Percentiles rank a stretch among this genome's conserved stretches.
phyloP scores from a whole-genome alignment of 2,113 vertebrate species.

The Pachycephala philippinensis region DNA sequence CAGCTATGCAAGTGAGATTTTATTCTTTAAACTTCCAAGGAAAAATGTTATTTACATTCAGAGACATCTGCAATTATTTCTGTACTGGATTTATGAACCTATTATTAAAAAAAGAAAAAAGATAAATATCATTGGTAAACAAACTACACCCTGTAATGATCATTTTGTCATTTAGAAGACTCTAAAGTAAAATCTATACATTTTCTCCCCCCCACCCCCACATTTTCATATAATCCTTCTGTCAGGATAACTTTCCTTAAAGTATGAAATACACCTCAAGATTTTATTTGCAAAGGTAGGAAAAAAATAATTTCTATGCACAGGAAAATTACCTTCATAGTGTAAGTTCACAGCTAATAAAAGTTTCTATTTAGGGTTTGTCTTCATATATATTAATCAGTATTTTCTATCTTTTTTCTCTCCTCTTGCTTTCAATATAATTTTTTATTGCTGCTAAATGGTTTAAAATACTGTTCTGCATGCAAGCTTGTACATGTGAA shows the following conservation, averaged over 20 bases:
- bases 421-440: neutral
- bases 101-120: neutral
- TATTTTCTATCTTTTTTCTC: neutral
- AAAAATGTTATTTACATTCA: neutral
- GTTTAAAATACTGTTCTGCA: constrained; percentile 29
- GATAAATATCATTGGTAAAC: neutral
- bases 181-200: neutral
- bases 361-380: neutral
- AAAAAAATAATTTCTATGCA: neutral
- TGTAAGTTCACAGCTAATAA: neutral
- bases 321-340: neutral
- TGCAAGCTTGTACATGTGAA: neutral
- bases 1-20: neutral
- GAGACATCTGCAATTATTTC: neutral
- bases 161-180: neutral
- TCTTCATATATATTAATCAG: neutral
- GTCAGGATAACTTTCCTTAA: neutral
- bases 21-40: neutral
- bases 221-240: neutral
- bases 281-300: constrained; percentile 11
- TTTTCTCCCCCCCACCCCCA: neutral
- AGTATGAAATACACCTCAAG: neutral
- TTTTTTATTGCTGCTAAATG: constrained; percentile 1
- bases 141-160: neutral
- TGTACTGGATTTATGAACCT: neutral